Percentiles rank a stretch among this genome's conserved stretches.
These are phyloP conservation scores for Glandiceps talaboti DNA, from an alignment of 53 echinoderm and acorn worm species.

Conservation along the genomic window DNA sequence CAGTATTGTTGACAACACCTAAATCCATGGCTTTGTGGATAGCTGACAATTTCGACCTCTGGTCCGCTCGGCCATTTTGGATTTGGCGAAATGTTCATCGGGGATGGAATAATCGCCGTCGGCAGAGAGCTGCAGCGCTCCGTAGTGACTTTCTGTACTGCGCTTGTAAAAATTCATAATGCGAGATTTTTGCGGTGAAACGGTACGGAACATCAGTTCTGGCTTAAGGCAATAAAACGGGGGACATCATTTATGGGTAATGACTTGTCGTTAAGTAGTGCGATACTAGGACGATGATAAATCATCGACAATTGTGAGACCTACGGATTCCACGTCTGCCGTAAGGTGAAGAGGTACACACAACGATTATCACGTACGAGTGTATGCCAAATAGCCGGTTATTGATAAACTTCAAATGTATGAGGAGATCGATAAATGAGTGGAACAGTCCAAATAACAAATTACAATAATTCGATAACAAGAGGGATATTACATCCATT, in stretches of 20 bases:
- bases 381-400: too few relatives aligned
- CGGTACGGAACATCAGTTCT: slow-evolving; percentile 1
- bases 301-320: background rate
- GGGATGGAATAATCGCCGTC: background rate
- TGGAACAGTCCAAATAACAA: too few relatives aligned
- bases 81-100: background rate
- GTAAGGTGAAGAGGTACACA: background rate
- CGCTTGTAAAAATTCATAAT: background rate
- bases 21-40: background rate
- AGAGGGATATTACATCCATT: too few relatives aligned
- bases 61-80: background rate
- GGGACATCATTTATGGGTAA: background rate
- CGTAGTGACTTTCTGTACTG: background rate
- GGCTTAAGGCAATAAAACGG: background rate
- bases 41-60: background rate
- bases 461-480: too few relatives aligned
- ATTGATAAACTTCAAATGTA: too few relatives aligned
- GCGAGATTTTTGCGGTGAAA: background rate
- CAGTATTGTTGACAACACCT: background rate
- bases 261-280: background rate
- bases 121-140: background rate
- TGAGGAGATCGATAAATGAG: too few relatives aligned
- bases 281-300: background rate
- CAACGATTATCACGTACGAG: too few relatives aligned
- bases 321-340: background rate